Percentiles rank a stretch among this genome's conserved stretches.
Conservation (phyloP, 2,113 vertebrate genomes). For the Heptranchias perlo region DNA sequence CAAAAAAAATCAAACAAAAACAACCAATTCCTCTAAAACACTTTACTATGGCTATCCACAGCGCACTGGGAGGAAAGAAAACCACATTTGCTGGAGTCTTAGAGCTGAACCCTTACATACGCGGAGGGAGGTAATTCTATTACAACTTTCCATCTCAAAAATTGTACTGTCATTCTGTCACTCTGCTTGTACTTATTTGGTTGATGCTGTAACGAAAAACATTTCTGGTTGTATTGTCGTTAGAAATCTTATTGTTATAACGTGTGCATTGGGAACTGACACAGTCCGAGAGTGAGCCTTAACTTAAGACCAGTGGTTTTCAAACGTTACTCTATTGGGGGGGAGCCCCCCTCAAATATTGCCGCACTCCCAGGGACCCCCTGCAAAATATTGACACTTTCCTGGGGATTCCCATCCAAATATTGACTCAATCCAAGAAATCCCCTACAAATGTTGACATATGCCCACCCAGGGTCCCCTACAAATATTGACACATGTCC, state of each 20-base stretch:
- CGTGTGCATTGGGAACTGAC: background rate
- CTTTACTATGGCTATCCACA: constrained; percentile 38
- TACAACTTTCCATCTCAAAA: constrained; percentile 36
- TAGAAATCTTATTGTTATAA: background rate
- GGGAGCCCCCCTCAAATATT: background rate
- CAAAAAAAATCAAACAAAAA: constrained; percentile 15
- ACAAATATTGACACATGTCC: background rate
- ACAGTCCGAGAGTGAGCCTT: background rate
- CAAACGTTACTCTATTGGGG: background rate
- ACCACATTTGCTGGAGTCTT: constrained; percentile 39
- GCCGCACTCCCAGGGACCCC: background rate
- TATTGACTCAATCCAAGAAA: background rate
- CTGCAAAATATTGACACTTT: background rate
- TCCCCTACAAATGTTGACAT: background rate
- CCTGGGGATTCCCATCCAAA: background rate
- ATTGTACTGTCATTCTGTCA: constrained; percentile 35
- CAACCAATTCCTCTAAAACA: constrained; percentile 12
- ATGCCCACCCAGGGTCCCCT: background rate
- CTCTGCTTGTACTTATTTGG: constrained; percentile 32
- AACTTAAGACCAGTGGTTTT: constrained; percentile 24
- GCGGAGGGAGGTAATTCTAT: constrained; percentile 38
- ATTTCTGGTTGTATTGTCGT: background rate
- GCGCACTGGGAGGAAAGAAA: constrained; percentile 37
- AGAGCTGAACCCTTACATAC: constrained; percentile 38
- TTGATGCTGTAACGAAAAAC: constrained; percentile 22